A percentile compares a stretch with the other conserved stretches of the same genome.
phyloP scores from a whole-genome alignment of 2,113 vertebrate genomes.

The Tyto alba region DNA sequence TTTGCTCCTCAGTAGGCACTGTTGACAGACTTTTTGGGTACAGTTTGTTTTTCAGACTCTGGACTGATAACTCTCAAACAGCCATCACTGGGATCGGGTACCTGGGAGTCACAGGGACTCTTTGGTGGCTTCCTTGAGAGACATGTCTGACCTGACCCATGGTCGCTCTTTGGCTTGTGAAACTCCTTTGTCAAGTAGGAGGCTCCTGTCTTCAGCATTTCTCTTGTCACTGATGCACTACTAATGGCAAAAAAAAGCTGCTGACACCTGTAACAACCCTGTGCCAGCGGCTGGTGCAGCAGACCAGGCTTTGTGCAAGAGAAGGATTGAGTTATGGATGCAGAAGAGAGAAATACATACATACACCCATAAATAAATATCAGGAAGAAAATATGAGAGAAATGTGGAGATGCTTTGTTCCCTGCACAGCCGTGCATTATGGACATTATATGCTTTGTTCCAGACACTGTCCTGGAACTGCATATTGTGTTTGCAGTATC shows the following conservation, averaged over 20 bases:
- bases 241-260: background rate
- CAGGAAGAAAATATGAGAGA: background rate
- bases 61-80: background rate
- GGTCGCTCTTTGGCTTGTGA: background rate
- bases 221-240: background rate
- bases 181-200: background rate
- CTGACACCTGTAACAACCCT: accelerated
- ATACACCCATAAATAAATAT: background rate
- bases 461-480: background rate
- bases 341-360: background rate
- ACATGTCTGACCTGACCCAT: accelerated
- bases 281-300: accelerated
- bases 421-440: background rate
- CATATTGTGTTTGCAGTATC: background rate
- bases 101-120: background rate
- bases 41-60: background rate
- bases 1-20: background rate
- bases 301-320: background rate
- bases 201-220: background rate
- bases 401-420: background rate
- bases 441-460: background rate
- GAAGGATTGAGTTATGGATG: background rate
- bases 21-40: background rate
- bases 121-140: background rate
- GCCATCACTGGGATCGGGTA: accelerated